phyloP scores from a whole-genome alignment of 2,797 vertebrate genomes.

The Sylvilagus floridanus region DNA sequence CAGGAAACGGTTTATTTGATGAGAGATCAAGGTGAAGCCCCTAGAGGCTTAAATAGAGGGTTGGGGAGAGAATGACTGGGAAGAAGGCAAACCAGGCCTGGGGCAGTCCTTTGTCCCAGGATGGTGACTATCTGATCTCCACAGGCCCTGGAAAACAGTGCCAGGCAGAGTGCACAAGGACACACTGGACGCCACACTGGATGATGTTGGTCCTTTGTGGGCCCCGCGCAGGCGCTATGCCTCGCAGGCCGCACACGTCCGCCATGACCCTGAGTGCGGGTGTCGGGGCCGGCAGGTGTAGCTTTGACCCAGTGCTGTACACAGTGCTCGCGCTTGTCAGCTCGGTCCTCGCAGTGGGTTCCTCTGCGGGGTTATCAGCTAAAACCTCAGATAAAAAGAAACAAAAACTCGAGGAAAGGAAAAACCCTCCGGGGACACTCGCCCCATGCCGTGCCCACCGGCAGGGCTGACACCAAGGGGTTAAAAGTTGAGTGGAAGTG shows the following conservation, averaged over 20 bases:
- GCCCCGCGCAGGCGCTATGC: neutral
- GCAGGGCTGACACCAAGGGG: conserved; percentile 45
- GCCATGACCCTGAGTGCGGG: neutral
- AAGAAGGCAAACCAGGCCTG: neutral
- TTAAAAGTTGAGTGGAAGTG: conserved; percentile 56
- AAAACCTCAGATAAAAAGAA: neutral
- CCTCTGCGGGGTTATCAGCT: neutral
- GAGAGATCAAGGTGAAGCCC: neutral
- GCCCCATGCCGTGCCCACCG: neutral
- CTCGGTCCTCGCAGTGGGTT: neutral
- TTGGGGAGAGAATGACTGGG: too few relatives aligned
- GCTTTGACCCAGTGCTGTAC: neutral
- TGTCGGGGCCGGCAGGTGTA: neutral
- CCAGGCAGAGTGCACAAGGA: neutral
- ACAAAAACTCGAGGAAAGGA: neutral
- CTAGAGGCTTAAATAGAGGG: neutral
- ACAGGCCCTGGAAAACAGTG: too few relatives aligned
- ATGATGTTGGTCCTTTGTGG: neutral
- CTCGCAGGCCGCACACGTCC: neutral
- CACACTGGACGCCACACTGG: neutral
- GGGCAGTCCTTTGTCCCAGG: neutral
- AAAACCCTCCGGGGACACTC: neutral
- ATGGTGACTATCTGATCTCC: too few relatives aligned
- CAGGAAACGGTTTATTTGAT: neutral
- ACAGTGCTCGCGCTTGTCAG: conserved; percentile 16